Conservation (phyloP, 2,113 vertebrate species). For the Sminthopsis crassicaudata region DNA sequence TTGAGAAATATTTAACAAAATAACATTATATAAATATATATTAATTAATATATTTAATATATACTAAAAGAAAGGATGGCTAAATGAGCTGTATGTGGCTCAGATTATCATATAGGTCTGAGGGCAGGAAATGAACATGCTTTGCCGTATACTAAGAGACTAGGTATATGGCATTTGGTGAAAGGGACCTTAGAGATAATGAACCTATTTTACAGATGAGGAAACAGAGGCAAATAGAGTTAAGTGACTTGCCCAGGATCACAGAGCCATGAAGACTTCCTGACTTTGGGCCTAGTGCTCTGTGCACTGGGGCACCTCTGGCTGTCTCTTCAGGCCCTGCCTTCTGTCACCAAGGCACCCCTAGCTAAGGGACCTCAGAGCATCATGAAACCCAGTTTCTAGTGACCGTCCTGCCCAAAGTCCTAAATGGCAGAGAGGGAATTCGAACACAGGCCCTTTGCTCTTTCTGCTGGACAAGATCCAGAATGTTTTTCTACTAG, state of each 20-base stretch:
- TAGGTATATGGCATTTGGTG: not conserved
- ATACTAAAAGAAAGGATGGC: not conserved
- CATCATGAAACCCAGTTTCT: not conserved
- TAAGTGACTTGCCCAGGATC: not conserved
- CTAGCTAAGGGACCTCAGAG: not conserved
- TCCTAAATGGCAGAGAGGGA: not conserved
- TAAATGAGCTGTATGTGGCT: not conserved
- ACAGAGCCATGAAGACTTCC: not conserved
- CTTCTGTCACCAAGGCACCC: too few species aligned
- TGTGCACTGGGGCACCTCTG: too few species aligned
- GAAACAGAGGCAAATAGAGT: not conserved
- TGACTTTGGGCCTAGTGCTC: not conserved
- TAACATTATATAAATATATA: not conserved
- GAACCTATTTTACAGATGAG: not conserved
- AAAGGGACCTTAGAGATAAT: not conserved
- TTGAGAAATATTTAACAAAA: not conserved
- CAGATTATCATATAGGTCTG: not conserved
- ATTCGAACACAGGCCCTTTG: not conserved
- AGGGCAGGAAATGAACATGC: not conserved
- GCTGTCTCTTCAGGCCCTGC: too few species aligned
- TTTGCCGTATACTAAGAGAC: not conserved
- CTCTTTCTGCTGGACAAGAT: not conserved
- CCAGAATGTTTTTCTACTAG: not conserved
- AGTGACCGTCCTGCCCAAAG: not conserved
- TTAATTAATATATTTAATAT: not conserved